These are phyloP conservation scores for Lydus trimaculatus DNA, from an alignment of 2,888 invertebrate species.

Conservation along the genomic window DNA sequence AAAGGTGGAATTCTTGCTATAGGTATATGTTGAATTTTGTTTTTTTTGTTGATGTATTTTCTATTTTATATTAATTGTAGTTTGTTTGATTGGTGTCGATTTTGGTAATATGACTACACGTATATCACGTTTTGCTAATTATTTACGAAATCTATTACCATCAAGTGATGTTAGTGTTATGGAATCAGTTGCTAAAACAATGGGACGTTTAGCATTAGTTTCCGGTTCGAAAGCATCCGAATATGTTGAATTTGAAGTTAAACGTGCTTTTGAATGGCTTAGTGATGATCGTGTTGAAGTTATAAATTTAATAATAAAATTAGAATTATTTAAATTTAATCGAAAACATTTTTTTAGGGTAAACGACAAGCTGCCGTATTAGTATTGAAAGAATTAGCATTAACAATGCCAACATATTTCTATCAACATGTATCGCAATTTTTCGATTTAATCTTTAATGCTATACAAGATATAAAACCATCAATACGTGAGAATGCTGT, in stretches of 20 bases:
- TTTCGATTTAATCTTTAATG: slow-evolving; percentile 92
- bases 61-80: slow-evolving; percentile 60
- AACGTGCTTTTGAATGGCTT: slow-evolving; percentile 95
- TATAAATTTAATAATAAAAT: too few species aligned
- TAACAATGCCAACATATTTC: slow-evolving; percentile 96
- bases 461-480: slow-evolving; percentile 89
- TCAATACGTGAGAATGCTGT: slow-evolving; percentile 92
- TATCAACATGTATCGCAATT: slow-evolving; percentile 93
- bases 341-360: too few species aligned
- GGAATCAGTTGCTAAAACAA: slow-evolving; percentile 95
- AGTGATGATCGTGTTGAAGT: slow-evolving; percentile 89
- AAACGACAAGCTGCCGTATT: slow-evolving; percentile 92
- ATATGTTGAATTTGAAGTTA: slow-evolving; percentile 98
- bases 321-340: too few species aligned
- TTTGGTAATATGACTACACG: slow-evolving; percentile 90
- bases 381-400: slow-evolving; percentile 90
- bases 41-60: background rate
- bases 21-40: slow-evolving; percentile 63
- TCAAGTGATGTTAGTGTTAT: slow-evolving; percentile 92
- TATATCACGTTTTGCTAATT: slow-evolving; percentile 92
- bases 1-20: slow-evolving; percentile 96
- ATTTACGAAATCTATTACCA: slow-evolving; percentile 86
- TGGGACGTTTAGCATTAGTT: slow-evolving; percentile 89
- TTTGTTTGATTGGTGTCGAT: slow-evolving; percentile 92
- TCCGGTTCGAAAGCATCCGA: slow-evolving; percentile 95